phyloP scores from a whole-genome alignment of 2,113 vertebrate genomes.

The Centropus bengalensis region DNA sequence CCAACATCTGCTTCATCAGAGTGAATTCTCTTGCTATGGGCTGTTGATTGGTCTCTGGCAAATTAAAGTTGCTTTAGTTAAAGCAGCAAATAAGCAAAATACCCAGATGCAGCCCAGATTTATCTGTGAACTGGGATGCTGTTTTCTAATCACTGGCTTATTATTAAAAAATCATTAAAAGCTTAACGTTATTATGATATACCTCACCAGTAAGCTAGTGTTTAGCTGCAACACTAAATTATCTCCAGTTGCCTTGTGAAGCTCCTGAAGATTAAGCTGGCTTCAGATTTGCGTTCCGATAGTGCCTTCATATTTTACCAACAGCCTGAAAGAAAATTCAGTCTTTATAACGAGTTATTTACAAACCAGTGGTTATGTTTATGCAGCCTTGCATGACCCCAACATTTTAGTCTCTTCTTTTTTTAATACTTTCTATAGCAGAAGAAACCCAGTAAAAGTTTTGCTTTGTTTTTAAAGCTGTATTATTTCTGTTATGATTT shows the following conservation, averaged over 20 bases:
- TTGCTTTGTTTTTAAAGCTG: neutral
- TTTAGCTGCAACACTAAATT: conserved; percentile 41
- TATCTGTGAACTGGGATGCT: neutral
- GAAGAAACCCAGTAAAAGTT: neutral
- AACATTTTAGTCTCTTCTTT: neutral
- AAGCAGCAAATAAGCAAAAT: conserved; percentile 18
- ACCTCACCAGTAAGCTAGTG: conserved; percentile 3
- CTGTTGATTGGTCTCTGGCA: neutral
- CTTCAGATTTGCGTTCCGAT: conserved; percentile 49
- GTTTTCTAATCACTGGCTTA: neutral
- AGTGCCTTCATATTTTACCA: conserved; percentile 12
- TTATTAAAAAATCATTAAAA: conserved; percentile 67
- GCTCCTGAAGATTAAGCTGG: neutral
- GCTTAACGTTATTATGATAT: conserved; percentile 31
- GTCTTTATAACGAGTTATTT: conserved; percentile 19
- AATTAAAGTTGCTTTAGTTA: conserved; percentile 26
- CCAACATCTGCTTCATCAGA: conserved; percentile 34
- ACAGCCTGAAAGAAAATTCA: conserved; percentile 40
- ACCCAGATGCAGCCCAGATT: neutral
- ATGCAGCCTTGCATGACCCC: neutral
- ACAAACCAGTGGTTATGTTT: conserved; percentile 6
- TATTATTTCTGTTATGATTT: neutral
- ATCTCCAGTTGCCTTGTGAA: conserved; percentile 6
- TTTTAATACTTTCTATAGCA: neutral
- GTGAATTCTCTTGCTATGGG: neutral